These are phyloP conservation scores for Pteruthius melanotis DNA, from an alignment of 2,113 vertebrate genomes.

Conservation along the genomic window DNA sequence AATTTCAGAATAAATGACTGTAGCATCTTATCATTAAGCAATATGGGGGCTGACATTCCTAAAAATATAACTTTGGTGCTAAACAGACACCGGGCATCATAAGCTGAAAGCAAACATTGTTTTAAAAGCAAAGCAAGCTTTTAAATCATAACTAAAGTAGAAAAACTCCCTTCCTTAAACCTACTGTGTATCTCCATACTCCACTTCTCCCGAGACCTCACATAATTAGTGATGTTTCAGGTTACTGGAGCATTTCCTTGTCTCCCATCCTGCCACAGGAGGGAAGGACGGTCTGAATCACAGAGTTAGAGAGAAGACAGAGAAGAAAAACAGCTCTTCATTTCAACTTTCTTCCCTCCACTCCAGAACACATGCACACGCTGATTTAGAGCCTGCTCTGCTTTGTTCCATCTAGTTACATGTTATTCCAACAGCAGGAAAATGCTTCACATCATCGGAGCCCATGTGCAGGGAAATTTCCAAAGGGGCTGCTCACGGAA, in stretches of 20 bases:
- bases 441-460: not conserved
- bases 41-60: not conserved
- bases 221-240: constrained; percentile 53
- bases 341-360: not conserved
- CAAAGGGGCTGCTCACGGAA: not conserved
- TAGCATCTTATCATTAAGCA: not conserved
- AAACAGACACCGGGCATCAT: constrained; percentile 15
- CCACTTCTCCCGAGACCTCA: constrained; percentile 21
- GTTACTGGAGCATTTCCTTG: constrained; percentile 3
- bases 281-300: not conserved
- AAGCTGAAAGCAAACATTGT: constrained; percentile 28
- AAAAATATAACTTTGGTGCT: constrained; percentile 21
- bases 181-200: not conserved
- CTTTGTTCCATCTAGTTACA: not conserved
- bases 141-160: not conserved
- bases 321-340: not conserved
- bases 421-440: not conserved
- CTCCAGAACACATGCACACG: not conserved
- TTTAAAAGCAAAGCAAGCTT: constrained; percentile 24
- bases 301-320: not conserved
- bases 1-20: not conserved
- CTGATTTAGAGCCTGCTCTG: not conserved
- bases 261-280: not conserved
- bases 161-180: not conserved
- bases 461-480: not conserved